Evolutionary conservation across 2,797 vertebrate genomes (phyloP), one percentile per base, ranked within the genome.

Genomic region (Gobionotothen gibberifrons): DNA sequence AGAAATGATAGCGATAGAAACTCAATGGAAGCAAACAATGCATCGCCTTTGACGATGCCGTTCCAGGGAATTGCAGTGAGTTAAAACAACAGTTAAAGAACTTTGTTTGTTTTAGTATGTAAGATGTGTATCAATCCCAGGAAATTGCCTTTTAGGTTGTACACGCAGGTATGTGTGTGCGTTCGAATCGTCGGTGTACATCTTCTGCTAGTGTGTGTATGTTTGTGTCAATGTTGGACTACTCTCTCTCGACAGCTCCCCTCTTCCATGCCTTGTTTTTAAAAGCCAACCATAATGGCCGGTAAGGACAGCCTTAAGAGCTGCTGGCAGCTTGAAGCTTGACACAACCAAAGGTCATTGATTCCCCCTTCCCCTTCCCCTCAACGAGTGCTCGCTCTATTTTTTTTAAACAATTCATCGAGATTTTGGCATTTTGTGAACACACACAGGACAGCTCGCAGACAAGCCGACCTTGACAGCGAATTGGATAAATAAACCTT

Each of bases 401-500:
- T 88, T 93, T 94, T 95, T 95, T 94, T 94, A 95, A 96, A 97
- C 97, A 96, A 96, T 97, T 97, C 96, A 95, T 97, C 94, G 92
- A 94, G 95, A 96, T 98, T 97, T 97, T 99, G 97, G 97, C 97
- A 98, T 99, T 98, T 98, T 97, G 96, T 96, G 97, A 97, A 96
- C 96, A 94, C 95, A 95, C 96, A 94, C 89, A 97, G 97, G 97
- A 98, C 97, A 96, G 96, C 96, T 97, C 95, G 93, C 96, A 93
- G 96, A 98, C 96, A 96, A 96, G 96, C 95, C 95, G 96, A 98
- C 97, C 97, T 98, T 99, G 98, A 99, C 98, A 99, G 97, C 94
- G 95, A 96, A 96, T 96, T 96, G 97, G 98, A 98, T 98, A 99
- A 99, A 98, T 99, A 98, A 99, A 99, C 97, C 97, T 97, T 98